These are phyloP conservation scores for Eulacestoma nigropectus DNA, from an alignment of 2,113 vertebrate genomes.

Conservation along the genomic window DNA sequence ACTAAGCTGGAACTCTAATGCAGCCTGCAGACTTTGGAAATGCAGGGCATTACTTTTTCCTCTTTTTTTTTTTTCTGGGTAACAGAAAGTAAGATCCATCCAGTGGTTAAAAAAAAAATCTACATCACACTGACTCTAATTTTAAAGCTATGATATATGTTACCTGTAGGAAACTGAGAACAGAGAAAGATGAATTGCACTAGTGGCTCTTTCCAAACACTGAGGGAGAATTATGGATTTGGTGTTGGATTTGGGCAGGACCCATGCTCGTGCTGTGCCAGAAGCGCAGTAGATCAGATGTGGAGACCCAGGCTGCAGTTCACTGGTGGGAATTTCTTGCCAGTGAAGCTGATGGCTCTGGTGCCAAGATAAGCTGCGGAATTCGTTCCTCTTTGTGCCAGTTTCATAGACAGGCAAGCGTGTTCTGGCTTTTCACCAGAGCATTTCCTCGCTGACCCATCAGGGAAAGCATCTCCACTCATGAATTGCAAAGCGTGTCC, in stretches of 20 bases:
- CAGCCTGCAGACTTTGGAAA: slow-evolving; percentile 22
- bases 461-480: neutral
- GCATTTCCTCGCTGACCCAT: neutral
- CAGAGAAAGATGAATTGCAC: neutral
- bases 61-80: neutral
- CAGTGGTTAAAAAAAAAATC: neutral
- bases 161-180: neutral
- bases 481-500: neutral
- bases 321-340: neutral
- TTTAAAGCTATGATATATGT: neutral
- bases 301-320: neutral
- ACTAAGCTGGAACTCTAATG: neutral
- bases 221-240: neutral
- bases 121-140: neutral
- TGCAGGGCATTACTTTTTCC: neutral
- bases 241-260: neutral
- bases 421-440: neutral
- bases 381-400: neutral
- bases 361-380: neutral
- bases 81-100: neutral
- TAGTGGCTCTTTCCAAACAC: neutral
- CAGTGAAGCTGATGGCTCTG: neutral
- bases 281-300: neutral
- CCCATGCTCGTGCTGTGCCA: neutral
- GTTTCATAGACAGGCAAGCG: neutral